Evolutionary conservation across 92 coral and sea anemone species (phyloP).

Genomic region (Hydrozoanthus gracilis): DNA sequence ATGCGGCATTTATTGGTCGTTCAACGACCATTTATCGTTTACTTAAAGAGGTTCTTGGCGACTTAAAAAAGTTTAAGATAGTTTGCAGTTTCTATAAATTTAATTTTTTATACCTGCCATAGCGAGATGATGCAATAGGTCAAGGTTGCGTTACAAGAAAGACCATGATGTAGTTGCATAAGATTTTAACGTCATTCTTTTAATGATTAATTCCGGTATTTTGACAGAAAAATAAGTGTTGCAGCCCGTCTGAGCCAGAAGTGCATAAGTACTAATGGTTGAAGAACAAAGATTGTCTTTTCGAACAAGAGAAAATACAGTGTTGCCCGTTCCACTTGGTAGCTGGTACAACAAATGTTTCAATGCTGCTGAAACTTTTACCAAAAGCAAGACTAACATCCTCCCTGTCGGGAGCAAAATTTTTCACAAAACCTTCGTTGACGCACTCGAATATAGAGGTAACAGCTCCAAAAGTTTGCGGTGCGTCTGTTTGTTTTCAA

Average conservation of each 20-base stretch:
- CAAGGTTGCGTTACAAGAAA: constrained; percentile 3
- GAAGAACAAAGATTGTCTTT: background rate
- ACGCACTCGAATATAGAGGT: background rate
- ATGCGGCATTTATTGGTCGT: no score
- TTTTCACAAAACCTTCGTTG: constrained; percentile 1
- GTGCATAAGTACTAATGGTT: background rate
- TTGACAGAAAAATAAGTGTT: background rate
- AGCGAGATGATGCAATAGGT: constrained; percentile 9
- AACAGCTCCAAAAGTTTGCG: background rate
- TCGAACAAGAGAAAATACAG: background rate
- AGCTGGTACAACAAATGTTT: background rate
- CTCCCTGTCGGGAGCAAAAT: constrained; percentile 5
- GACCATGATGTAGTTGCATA: background rate
- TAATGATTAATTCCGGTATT: no score
- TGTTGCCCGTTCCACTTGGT: no score
- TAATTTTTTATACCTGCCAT: background rate
- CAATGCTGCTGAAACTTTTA: background rate
- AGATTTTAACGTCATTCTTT: background rate
- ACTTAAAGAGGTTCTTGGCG: no score
- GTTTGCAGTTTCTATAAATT: background rate
- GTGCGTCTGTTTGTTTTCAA: background rate
- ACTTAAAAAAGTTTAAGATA: no score
- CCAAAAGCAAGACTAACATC: constrained; percentile 2
- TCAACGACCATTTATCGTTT: no score
- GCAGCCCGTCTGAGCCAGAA: constrained; percentile 15